Evolutionary conservation across 1,140 invertebrate genomes (phyloP), one percentile per base, ranked within the genome.

Genomic region (Tigriopus japonicus): DNA sequence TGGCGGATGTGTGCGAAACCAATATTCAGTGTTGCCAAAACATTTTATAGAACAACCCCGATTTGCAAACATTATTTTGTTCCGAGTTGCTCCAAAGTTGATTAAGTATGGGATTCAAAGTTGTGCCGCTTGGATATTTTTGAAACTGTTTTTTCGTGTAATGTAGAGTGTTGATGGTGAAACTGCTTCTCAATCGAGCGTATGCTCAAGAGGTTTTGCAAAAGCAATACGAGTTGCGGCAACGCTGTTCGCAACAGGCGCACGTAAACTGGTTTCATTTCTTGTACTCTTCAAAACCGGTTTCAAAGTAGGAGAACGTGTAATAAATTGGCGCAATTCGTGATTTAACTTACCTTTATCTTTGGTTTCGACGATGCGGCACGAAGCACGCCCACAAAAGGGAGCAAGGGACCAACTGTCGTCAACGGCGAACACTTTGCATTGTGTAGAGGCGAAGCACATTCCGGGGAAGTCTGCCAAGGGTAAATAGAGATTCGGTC

Each of bases 371-470:
- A 54, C 19, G 14, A 28, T 21, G 19, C 21, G 42, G 41, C 58
- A 60, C 51, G 19, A 51, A 42, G 58, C 45, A 14, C 21, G 19
- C 3, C 58, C 58, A 60, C 58, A 60, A 15, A 60, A 60, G 13
- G 58, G 58, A 23, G 58, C 15, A 10, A 60, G 42, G 43, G 28
- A 42, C 58, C 58, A 60, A n/a, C 23, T 21, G 23, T 60, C 58
- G 9, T 28, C 58, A 17, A 45, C 42, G 12, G 15, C 21, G 40
- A 42, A 28, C 14, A 41, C 41, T 28, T 60, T 60, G 42, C 58
- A 60, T n/a, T 15, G 15, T n/a, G 58, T 60, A 9, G 58, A 28
- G 12, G 58, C 58, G 42, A 60, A 60, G 42, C 58, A 60, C 15
- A 23, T 15, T 13, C 42, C 58, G 23, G 15, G 58, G 58, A 60